These are phyloP conservation scores for Colistium nudipinnis DNA, from an alignment of 2,113 vertebrate species.

Conservation along the genomic window DNA sequence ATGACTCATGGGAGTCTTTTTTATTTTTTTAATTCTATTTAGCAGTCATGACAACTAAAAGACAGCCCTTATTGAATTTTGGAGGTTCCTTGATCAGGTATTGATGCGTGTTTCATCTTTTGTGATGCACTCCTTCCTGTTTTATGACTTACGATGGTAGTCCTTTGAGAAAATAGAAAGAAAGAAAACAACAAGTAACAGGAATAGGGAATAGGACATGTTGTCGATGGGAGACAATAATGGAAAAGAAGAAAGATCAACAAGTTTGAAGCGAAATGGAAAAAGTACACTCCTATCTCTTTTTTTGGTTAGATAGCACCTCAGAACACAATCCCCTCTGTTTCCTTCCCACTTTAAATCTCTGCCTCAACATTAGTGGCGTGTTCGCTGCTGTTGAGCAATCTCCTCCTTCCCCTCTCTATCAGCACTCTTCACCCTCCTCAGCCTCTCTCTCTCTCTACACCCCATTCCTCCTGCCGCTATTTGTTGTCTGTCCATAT, in stretches of 20 bases:
- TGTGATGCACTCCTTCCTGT: not conserved
- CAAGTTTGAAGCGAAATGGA: not conserved
- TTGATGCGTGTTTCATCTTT: conserved; percentile 6
- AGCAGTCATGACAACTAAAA: not conserved
- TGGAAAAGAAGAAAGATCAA: not conserved
- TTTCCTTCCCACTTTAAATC: conserved; percentile 44
- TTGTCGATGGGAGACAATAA: not conserved
- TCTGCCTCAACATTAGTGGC: conserved; percentile 32
- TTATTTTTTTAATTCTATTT: not conserved
- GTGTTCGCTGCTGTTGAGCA: no score
- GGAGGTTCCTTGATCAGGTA: no score
- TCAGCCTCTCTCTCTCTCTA: not conserved
- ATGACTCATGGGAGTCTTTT: conserved; percentile 5
- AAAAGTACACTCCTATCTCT: not conserved
- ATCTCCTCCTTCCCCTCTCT: not conserved
- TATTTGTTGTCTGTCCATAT: conserved; percentile 12
- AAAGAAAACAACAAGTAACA: not conserved
- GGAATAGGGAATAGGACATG: not conserved
- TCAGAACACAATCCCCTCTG: conserved; percentile 35
- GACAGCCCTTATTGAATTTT: not conserved
- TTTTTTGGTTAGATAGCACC: not conserved
- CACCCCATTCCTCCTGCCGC: not conserved
- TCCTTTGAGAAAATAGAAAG: not conserved
- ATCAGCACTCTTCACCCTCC: not conserved
- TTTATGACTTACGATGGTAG: not conserved